These are phyloP conservation scores for Diplodus sargus DNA, from an alignment of 2,797 vertebrate genomes.

Conservation along the genomic window DNA sequence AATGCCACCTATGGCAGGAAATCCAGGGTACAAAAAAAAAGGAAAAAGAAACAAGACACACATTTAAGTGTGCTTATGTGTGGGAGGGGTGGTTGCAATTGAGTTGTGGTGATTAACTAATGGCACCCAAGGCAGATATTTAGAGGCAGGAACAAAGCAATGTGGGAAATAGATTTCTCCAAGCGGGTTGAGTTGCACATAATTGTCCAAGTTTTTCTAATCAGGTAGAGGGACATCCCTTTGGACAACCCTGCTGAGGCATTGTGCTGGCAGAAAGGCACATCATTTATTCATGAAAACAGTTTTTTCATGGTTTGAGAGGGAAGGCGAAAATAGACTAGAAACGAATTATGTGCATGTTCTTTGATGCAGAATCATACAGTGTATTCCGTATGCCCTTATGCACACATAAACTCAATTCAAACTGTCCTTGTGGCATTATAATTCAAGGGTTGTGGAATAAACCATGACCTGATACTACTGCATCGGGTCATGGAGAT, in stretches of 20 bases:
- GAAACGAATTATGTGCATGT: background rate
- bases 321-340: slow-evolving; percentile 48
- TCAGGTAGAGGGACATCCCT: slow-evolving; percentile 56
- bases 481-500: background rate
- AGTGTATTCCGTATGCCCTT: background rate
- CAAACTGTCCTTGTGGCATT: background rate
- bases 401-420: background rate
- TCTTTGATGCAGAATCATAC: slow-evolving; percentile 13
- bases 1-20: slow-evolving; percentile 38
- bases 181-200: slow-evolving; percentile 30
- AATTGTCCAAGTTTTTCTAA: slow-evolving; percentile 59
- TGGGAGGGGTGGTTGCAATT: background rate
- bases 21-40: slow-evolving; percentile 18
- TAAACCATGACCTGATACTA: background rate
- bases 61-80: background rate
- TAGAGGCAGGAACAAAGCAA: slow-evolving; percentile 40
- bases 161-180: slow-evolving; percentile 37
- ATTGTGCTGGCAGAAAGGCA: slow-evolving; percentile 49
- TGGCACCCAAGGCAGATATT: slow-evolving; percentile 9
- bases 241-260: slow-evolving; percentile 52
- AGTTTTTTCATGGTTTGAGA: slow-evolving; percentile 39
- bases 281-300: slow-evolving; percentile 50
- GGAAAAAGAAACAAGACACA: background rate
- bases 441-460: background rate
- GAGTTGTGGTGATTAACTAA: slow-evolving; percentile 26